Evolutionary conservation across 2,113 vertebrate genomes (phyloP), one percentile per base, ranked within the genome.

Genomic region (Struthio camelus): DNA sequence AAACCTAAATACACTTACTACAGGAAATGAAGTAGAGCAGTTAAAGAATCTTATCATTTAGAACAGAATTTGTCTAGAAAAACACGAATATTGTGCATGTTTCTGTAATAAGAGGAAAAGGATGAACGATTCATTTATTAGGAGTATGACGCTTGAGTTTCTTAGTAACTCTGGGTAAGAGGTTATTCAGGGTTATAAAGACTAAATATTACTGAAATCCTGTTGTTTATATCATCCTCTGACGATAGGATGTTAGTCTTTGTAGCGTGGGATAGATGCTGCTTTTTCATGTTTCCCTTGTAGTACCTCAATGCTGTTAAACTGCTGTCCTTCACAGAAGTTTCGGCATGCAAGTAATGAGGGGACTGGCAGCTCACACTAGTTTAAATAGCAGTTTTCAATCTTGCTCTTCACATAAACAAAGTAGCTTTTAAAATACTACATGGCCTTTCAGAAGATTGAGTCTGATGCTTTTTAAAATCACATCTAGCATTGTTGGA

Each of bases 331-430:
- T 67, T 58, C 2, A 4, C 25, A 67, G 69, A 64, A 79, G 51
- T 34, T 38, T 34, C 18, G 18, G 11, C 5, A 2, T 42, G 17
- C 14, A 44, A 27, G 11, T 75, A 53, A 22, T 16, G 59, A 81
- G 38, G 14, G 27, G 38, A 15, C 28, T 76, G 61, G 34, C 34
- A 53, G 36, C 34, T 90, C 34, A 10, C 23, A 24, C 17, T 34
- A 16, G 32, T 38, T 58, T 73, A 30, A 42, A 38, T 7, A 9
- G n/a, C 0, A 3, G 25, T 82, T 69, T 56, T 77, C 20, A 32
- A 0, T 76, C 24, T 71, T 59, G 14, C 9, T 71, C 30, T 73
- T 84, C 30, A 20, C 0, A 0, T 53, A 23, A 61, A 48, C 12
- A 16, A 77, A 27, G 22, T 61, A 61, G 18, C 24, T 70, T 53